Base-by-base conservation (phyloP, 2,888 invertebrate species). In the Lepas anatifera region DNA sequence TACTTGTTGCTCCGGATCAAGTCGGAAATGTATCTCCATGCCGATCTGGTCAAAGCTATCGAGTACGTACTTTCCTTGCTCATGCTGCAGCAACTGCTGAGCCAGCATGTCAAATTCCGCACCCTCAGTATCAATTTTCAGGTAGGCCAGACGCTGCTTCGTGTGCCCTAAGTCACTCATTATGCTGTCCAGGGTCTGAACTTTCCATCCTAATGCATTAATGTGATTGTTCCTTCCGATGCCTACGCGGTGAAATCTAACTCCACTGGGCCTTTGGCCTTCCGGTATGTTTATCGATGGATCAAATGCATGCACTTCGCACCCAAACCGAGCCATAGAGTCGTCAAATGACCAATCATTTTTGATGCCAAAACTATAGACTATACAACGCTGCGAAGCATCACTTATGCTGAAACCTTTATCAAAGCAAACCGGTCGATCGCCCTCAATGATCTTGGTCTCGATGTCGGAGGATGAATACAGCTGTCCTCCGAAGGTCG, bases 101-200 rank as follows among this genome's bases (percentile, higher is more conserved):
- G 63, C 68, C 16, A 74, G 58, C 10, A 72, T 71, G 10, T 71
- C 74, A 78, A 79, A 80, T 71, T 80, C 80, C 3, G 76, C 76
- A 52, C 77, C 78, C 70, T 80, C 80, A 16, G 80, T 76, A 71
- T 80, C 80, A 73, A 80, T 77, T 71, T 80, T 80, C 46, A 80
- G 72, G 67, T 78, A 78, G 72, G 79, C 78, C 35, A 80, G 77
- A 1, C 75, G 74, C 64, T 78, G 78, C 70, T 76, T 76, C 70
- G 71, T 70, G 71, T 79, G 78, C 18, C 77, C 77, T 29, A 78
- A 76, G 39, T 77, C 75, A 29, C 73, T 70, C 46, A 79, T 71
- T 68, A 77, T 76, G 18, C 76, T 75, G 7, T 73, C 72, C 18
- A 80, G 75, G 3, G 77, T 77, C 52, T 76, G 77, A 74, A 79